These are phyloP conservation scores for Manis crassicaudata DNA, from an alignment of 2,797 vertebrate genomes.

Conservation along the genomic window DNA sequence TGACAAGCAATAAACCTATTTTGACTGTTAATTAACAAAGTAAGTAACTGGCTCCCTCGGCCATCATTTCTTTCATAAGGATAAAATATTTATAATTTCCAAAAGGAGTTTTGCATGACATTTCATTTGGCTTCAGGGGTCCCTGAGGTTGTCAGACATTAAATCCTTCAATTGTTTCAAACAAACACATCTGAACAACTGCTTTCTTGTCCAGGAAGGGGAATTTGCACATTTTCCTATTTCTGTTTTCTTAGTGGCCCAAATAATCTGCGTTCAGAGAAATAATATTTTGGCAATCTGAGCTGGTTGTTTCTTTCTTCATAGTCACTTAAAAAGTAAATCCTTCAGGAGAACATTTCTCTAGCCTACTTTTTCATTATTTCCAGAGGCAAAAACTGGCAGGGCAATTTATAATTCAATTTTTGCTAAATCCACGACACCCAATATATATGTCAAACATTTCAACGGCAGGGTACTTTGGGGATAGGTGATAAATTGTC, in stretches of 20 bases:
- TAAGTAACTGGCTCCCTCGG: constrained; percentile 65
- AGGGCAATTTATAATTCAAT: constrained; percentile 94
- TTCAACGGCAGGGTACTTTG: constrained; percentile 92
- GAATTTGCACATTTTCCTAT: constrained; percentile 65
- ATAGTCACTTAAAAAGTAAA: constrained; percentile 86
- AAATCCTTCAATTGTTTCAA: constrained; percentile 73
- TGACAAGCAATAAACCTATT: background rate
- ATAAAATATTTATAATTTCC: constrained; percentile 71
- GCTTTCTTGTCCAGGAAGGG: constrained; percentile 52
- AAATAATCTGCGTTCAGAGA: constrained; percentile 79
- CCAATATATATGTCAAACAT: constrained; percentile 99
- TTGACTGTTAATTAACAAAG: background rate
- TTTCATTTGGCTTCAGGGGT: constrained; percentile 76
- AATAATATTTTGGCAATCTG: constrained; percentile 84
- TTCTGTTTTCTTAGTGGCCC: constrained; percentile 74
- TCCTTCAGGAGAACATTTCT: constrained; percentile 88
- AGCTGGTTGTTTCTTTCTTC: constrained; percentile 86
- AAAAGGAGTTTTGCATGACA: constrained; percentile 76
- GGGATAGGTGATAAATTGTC: constrained; percentile 92
- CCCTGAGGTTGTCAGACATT: constrained; percentile 25
- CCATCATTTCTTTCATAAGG: constrained; percentile 53
- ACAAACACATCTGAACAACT: constrained; percentile 61
- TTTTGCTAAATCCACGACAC: constrained; percentile 95
- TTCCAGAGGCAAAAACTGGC: constrained; percentile 92
- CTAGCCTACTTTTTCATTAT: constrained; percentile 89